Evolutionary conservation across 2,888 invertebrate genomes (phyloP), one percentile per base, ranked within the genome.

Genomic region (Deilephila porcellus): DNA sequence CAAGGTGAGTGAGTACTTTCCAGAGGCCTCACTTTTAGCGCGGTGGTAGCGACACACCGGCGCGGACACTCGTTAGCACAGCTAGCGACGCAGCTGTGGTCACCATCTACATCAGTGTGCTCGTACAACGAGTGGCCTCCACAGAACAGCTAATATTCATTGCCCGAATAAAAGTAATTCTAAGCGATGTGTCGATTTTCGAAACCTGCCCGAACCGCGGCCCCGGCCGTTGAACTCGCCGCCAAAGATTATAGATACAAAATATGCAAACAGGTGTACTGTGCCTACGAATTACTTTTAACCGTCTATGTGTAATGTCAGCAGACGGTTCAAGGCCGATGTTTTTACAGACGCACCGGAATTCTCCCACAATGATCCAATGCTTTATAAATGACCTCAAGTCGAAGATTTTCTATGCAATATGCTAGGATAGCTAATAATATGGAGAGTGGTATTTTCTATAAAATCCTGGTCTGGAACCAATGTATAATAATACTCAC

Each of bases 171-270:
- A 67, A 67, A 67, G 67, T 67, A 67, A 67, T 73, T 52, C 60
- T 63, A 70, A 52, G 56, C 64, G 63, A 72, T 73, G 71, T 73
- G 75, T 76, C 67, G 74, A 73, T 72, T 80, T 82, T 82, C 79
- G 82, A 81, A 84, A 82, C 85, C 86, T 85, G 76, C 78, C 73
- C 74, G 81, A 82, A 82, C 80, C 76, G 85, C 79, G 87, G 91
- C 90, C 91, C 90, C 90, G 88, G 87, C 74, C 89, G 80, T 77
- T 86, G 88, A 90, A 86, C 90, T 79, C 77, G 70, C 34, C 74
- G 77, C 25, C 90, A 90, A 78, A 89, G 86, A 89, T 75, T 85
- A 88, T 74, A 79, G 73, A 78, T 79, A 76, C 79, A 82, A 81
- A 83, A 80, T 77, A 79, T 78, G 79, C 79, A 77, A 82, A 83